Base-by-base conservation (phyloP, 2,113 vertebrate genomes). In the Sigmodon hispidus region DNA sequence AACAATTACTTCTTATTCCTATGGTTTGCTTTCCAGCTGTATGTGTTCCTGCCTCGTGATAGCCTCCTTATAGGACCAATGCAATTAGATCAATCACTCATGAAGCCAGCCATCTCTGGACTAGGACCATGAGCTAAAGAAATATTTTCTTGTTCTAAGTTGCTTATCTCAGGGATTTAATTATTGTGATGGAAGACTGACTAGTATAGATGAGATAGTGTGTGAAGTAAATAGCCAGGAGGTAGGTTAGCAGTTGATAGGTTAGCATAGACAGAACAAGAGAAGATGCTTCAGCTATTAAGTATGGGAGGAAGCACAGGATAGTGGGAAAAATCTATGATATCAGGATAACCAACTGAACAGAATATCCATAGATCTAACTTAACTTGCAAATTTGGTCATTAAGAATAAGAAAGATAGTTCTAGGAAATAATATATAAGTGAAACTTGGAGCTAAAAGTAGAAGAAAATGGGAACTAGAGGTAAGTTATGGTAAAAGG, bases 401-500 rank as follows among this genome's bases (percentile, higher is more conserved):
- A 55, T 83, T 43, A 29, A 65, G 55, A 80, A 57, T 29, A 52
- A 75, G 22, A 22, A 94, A 40, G 13, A 22, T 67, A 81, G 24
- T 36, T 17, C 59, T 76, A 34, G 36, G 50, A 73, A 45, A 72
- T 1, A 10, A 34, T 17, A 1, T 21, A 83, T 92, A 70, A 75
- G 24, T 67, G 50, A 92, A n/a, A 59, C 45, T 87, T 86, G 34
- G 31, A 40, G 24, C n/a, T 83, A 59, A 55, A 0, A 34, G 36
- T 63, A 61, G 16, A 94, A 77, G 50, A 88, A 95, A 81, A 77
- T 69, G 52, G 31, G 63, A 93, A 15, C 59, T 88, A 61, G 36
- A 36, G 12, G 48, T 93, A 79, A 91, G 45, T 50, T 87, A 91
- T 34, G 70, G 43, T 63, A 50, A 29, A 61, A 36, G 34, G 40